Base-by-base conservation (phyloP, 2,797 vertebrate genomes). In the Clarias laeviceps region DNA sequence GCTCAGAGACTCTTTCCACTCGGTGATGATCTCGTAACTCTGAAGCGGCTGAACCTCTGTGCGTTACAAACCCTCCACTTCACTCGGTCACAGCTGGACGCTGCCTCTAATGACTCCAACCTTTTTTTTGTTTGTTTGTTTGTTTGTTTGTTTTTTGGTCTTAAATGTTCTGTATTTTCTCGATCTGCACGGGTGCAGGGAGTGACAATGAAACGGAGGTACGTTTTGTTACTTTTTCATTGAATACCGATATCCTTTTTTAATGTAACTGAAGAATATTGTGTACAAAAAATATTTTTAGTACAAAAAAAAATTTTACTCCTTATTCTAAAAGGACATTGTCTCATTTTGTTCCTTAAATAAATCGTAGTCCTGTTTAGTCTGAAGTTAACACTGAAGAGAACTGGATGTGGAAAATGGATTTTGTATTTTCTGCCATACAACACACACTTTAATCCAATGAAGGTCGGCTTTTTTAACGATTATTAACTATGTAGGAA, bases 201-300 rank as follows among this genome's bases (percentile, higher is more conserved):
- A 93, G 94, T 92, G 90, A 95, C 32, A 94, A 94, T 96, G 95
- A 96, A 93, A 57, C 95, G 95, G 94, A 94, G 94, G 94, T 96
- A 95, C 95, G 94, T 95, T 96, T 95, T 95, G 92, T 95, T 95
- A 91, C 83, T 78, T 85, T 87, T 77, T 65, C 70, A 40, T 74
- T 83, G 70, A 82, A 83, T 85, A 64, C 20, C 74, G 85, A 82
- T 79, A 50, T 80, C 83, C 59, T 57, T 83, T 86, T 95, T 94
- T 92, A 94, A 93, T 94, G 91, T 94, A 93, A 93, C 91, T 93
- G 94, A 93, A 92, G 92, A 89, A 92, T 93, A 85, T 89, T 88
- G 74, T 87, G 81, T 86, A 88, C 86, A 37, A 37, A 37, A 37
- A 37, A 37, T 37, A 37, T 84, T 85, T 80, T 86, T 57, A 88